A percentile compares a stretch with the other conserved stretches of the same genome.
Conservation (phyloP, 2,113 vertebrate genomes). For the Dolichotis patagonum region DNA sequence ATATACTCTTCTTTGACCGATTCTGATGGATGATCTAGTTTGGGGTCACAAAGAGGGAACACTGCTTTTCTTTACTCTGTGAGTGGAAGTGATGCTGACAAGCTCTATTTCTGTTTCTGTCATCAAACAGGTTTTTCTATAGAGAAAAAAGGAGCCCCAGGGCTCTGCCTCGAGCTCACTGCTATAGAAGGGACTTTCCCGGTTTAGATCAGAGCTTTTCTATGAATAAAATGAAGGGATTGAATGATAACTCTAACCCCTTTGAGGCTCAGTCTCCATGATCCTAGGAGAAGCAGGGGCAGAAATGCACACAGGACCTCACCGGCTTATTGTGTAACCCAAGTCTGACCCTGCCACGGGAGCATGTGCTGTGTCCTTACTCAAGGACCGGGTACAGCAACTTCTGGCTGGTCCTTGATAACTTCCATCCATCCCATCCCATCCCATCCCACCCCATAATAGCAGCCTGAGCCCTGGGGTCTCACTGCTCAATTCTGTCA, state of each 20-base stretch:
- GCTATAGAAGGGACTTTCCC: background rate
- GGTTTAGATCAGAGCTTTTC: background rate
- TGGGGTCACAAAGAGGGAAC: background rate
- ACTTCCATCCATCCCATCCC: background rate
- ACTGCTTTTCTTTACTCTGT: background rate
- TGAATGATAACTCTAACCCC: background rate
- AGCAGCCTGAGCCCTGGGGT: background rate
- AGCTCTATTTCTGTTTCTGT: background rate
- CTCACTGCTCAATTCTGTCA: background rate
- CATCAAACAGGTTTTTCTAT: background rate
- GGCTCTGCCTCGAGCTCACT: background rate
- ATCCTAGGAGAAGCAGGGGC: background rate
- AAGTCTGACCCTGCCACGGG: rapidly evolving
- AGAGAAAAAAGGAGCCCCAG: background rate
- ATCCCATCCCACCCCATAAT: background rate
- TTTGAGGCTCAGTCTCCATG: background rate
- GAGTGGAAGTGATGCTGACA: background rate
- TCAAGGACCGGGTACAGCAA: background rate
- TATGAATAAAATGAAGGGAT: background rate
- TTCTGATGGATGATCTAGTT: background rate
- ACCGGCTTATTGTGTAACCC: background rate
- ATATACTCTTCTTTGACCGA: background rate
- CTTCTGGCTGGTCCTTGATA: too few relatives aligned
- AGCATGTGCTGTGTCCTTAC: background rate
- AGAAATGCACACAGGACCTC: background rate